Evolutionary conservation across 2,888 invertebrate species (phyloP), one percentile per base, ranked within the genome.

Genomic region (Drosophila yooni): DNA sequence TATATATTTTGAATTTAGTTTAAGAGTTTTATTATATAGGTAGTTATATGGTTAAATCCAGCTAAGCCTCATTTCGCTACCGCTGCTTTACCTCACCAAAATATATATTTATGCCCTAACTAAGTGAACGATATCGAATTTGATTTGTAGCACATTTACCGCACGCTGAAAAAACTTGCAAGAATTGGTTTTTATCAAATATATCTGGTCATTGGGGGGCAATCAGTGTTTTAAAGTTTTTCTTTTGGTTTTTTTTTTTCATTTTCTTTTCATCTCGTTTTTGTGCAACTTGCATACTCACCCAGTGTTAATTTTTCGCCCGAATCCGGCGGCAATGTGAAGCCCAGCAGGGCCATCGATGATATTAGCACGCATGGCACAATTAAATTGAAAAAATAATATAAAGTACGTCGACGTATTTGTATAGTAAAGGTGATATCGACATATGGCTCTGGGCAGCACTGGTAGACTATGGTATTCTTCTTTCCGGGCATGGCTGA

Each of bases 331-430:
- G 99, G 99, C 93, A 99, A 95, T 82, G 99, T 98, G 95, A 99
- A 99, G 85, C 99, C 98, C 91, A 99, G 95, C 87, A 99, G 96
- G 87, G 99, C 99, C 98, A 99, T 99, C 87, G 99, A 98, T 79
- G 99, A 98, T 93, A 99, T 99, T 92, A 99, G 96, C 92, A 99
- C 98, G 94, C 99, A 99, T 88, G 99, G 99, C 92, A 99, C 98
- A 94, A 99, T 99, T 94, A 99, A 96, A 95, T 99, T 99, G 96
- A 99, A 98, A 94, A 99, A 99, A 95, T 99, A 99, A 95, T 99
- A 99, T 91, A 99, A 95, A 58, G 99, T 99, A 92, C 99, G 95
- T 92, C 99, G 95, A 88, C 99, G 95, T 92, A 99, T 98, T 94
- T 97, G 97, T 93, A 99, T 98, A 85, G 97, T 98, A 94, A 99